These are phyloP conservation scores for Myiozetetes cayanensis DNA, from an alignment of 2,113 vertebrate species.

Conservation along the genomic window DNA sequence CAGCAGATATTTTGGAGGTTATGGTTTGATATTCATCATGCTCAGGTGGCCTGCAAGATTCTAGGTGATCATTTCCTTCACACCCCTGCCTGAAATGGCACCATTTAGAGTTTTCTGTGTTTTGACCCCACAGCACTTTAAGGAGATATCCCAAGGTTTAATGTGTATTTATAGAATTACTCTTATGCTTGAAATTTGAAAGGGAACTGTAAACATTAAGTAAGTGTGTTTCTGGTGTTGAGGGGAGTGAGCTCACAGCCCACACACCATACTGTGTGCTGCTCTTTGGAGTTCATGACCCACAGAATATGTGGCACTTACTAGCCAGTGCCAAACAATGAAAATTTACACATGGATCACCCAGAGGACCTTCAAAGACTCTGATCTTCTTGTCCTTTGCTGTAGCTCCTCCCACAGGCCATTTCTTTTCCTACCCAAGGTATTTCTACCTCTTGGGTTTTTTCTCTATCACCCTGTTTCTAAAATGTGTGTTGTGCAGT, in stretches of 20 bases:
- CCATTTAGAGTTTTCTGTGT: not conserved
- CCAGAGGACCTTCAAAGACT: not conserved
- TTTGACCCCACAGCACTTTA: not conserved
- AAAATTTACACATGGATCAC: not conserved
- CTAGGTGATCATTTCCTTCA: not conserved
- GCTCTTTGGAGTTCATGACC: not conserved
- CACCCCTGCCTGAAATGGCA: not conserved
- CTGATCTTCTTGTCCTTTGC: not conserved
- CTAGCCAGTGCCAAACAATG: not conserved
- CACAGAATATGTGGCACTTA: not conserved
- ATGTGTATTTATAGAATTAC: not conserved
- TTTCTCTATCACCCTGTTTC: not conserved
- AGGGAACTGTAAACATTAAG: not conserved
- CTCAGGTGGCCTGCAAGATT: not conserved
- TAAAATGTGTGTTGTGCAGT: not conserved
- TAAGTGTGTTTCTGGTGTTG: not conserved
- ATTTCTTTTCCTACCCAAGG: not conserved
- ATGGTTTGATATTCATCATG: not conserved
- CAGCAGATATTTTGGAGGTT: not conserved
- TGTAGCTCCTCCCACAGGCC: not conserved
- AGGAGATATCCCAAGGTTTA: not conserved
- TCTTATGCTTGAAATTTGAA: not conserved
- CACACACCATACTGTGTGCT: not conserved
- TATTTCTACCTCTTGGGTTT: rapidly evolving
- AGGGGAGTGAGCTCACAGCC: not conserved